phyloP scores from a whole-genome alignment of 2,797 vertebrate species.

The Poecilia picta region DNA sequence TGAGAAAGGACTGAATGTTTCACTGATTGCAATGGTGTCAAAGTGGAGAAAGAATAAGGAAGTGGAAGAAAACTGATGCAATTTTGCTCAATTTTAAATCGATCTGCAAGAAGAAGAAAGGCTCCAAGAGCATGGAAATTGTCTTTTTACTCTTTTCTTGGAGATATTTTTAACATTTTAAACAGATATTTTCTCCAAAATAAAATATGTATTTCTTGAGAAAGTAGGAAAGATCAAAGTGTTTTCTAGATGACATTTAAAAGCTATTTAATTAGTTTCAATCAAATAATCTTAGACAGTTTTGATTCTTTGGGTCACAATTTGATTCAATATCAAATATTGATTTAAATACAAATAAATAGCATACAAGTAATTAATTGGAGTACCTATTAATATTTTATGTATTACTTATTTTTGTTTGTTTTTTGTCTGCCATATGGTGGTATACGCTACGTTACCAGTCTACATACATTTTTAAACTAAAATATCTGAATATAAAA shows the following conservation, averaged over 20 bases:
- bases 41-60: neutral
- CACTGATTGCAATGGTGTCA: slow-evolving; percentile 8
- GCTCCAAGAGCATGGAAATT: neutral
- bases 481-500: too few relatives aligned
- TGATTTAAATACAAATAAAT: neutral
- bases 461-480: neutral
- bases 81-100: neutral
- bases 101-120: slow-evolving; percentile 11
- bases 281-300: neutral
- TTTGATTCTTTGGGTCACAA: neutral
- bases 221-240: neutral
- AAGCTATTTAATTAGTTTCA: neutral
- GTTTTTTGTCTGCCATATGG: neutral
- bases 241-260: neutral
- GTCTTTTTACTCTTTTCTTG: neutral
- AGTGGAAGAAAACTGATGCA: neutral
- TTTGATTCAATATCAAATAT: neutral
- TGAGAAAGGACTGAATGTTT: slow-evolving; percentile 9
- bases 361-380: neutral
- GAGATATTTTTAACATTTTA: too few relatives aligned
- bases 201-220: neutral
- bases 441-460: neutral
- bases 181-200: neutral
- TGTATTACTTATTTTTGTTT: neutral
- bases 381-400: neutral